phyloP scores from a whole-genome alignment of 2,113 vertebrate species.

The Leptodactylus fuscus region DNA sequence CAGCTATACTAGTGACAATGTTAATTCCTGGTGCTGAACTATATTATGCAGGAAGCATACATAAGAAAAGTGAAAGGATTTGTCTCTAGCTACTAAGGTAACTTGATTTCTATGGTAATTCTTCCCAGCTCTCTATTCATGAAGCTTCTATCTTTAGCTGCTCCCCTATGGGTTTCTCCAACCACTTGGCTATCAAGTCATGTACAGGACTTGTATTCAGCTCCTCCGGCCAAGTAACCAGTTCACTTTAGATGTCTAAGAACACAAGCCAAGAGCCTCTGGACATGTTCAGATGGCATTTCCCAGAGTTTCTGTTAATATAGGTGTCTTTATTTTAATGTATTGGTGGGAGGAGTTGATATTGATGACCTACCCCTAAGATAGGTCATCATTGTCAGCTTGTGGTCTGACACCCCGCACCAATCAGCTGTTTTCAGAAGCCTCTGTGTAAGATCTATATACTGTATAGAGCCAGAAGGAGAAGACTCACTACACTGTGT shows the following conservation, averaged over 20 bases:
- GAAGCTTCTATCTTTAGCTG: neutral
- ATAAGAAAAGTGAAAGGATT: neutral
- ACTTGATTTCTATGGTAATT: slow-evolving; percentile 1
- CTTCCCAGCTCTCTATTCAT: neutral
- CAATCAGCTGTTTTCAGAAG: no score
- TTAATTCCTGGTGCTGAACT: neutral
- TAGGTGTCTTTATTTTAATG: no score
- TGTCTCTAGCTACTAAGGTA: neutral
- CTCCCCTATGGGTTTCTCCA: neutral
- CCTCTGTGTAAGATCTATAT: no score
- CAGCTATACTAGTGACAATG: neutral
- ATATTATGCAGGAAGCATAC: neutral
- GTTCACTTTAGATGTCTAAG: neutral
- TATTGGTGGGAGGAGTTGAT: no score
- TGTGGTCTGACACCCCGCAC: no score
- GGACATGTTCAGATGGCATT: no score
- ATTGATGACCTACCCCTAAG: no score
- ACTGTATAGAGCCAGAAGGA: no score
- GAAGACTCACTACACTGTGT: no score
- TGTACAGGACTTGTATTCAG: slow-evolving; percentile 5
- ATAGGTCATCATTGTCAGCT: no score
- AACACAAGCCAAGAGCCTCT: no score
- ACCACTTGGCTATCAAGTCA: neutral
- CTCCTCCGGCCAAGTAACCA: neutral
- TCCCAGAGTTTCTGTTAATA: no score